A percentile compares a stretch with the other conserved stretches of the same genome.
Conservation (phyloP, 2,797 vertebrate species). For the Oreonectes daqikongensis region DNA sequence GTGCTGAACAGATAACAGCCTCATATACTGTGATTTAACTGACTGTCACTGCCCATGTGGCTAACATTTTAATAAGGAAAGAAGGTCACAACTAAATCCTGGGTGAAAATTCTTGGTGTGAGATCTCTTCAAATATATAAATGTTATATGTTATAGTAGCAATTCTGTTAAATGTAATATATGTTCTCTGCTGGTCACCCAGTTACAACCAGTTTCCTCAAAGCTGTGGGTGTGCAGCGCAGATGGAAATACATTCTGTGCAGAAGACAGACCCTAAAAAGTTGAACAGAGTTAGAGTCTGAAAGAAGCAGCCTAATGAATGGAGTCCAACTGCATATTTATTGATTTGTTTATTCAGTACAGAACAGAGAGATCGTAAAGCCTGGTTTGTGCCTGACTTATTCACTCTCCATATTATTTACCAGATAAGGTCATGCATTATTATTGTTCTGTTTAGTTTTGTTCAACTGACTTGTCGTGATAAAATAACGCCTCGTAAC, state of each 20-base stretch:
- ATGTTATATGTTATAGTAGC: neutral
- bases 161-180: neutral
- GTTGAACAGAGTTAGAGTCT: neutral
- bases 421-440: constrained; percentile 3
- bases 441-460: neutral
- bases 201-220: neutral
- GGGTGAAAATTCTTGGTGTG: neutral
- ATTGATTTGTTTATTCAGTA: neutral
- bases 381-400: neutral
- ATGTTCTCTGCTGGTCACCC: neutral
- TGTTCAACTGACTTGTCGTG: neutral
- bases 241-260: neutral
- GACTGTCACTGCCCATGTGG: constrained; percentile 23
- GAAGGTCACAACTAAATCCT: constrained; percentile 13
- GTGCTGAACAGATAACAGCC: constrained; percentile 23
- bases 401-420: neutral
- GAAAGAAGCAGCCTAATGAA: no score
- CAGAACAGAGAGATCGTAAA: neutral
- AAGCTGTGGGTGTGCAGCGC: neutral
- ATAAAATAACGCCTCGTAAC: neutral
- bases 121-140: neutral
- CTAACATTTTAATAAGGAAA: constrained; percentile 40
- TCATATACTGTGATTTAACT: constrained; percentile 42
- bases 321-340: neutral
- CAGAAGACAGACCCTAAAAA: neutral